A percentile compares a stretch with the other conserved stretches of the same genome.
These are phyloP conservation scores for Heliothis subflexa DNA, from an alignment of 1,140 invertebrate genomes.

Conservation along the genomic window DNA sequence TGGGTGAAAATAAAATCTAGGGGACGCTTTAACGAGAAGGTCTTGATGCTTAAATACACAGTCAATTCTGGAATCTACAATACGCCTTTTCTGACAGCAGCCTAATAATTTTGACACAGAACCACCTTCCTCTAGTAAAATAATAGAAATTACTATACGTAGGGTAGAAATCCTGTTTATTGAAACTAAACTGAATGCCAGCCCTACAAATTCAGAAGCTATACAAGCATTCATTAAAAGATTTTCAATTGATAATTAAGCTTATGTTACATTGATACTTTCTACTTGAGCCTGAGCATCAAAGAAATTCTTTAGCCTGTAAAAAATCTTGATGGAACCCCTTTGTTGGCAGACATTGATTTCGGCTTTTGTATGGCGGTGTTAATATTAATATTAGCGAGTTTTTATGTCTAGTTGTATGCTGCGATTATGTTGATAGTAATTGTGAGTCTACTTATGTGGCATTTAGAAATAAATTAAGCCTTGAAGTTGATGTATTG, in stretches of 20 bases:
- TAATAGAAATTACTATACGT: too few species aligned
- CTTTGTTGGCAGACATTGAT: constrained; percentile 17
- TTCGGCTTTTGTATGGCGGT: neutral
- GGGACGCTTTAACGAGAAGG: too few species aligned
- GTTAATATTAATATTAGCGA: constrained; percentile 24
- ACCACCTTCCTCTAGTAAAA: too few species aligned
- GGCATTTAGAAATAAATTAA: constrained; percentile 6
- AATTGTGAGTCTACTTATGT: neutral
- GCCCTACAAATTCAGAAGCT: constrained; percentile 36
- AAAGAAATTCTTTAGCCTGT: constrained; percentile 64
- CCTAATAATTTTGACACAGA: too few species aligned
- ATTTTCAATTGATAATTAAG: constrained; percentile 80
- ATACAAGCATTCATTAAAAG: constrained; percentile 67
- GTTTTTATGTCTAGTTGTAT: constrained; percentile 1
- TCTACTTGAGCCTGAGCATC: constrained; percentile 59
- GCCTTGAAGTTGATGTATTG: neutral
- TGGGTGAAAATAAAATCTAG: too few species aligned
- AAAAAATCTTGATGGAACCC: constrained; percentile 38
- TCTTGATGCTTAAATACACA: too few species aligned
- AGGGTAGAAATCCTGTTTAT: too few species aligned
- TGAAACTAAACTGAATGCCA: neutral
- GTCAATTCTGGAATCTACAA: too few species aligned
- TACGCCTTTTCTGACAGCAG: too few species aligned
- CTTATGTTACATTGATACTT: constrained; percentile 72
- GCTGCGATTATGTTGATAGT: neutral